A percentile compares a stretch with the other conserved stretches of the same genome.
These are phyloP conservation scores for Bursaphelenchus okinawaensis DNA, from an alignment of 2,888 invertebrate genomes.

Conservation along the genomic window DNA sequence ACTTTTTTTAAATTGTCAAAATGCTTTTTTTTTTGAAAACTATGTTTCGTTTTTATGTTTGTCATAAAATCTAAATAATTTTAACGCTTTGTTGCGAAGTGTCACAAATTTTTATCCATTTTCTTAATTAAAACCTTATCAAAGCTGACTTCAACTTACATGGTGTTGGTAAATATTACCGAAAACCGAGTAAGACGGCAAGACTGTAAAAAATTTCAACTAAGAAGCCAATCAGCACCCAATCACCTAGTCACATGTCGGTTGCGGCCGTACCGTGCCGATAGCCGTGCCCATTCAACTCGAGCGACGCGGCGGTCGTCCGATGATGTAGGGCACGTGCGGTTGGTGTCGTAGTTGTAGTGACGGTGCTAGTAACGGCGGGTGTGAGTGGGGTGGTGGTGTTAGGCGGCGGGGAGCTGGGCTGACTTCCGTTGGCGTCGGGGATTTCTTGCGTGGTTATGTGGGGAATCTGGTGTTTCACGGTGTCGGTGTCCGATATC, in stretches of 20 bases:
- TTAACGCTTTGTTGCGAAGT: neutral
- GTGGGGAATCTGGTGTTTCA: constrained; percentile 32
- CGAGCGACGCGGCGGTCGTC: neutral
- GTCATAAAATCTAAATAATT: too few species aligned
- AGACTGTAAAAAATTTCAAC: neutral
- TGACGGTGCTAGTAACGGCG: neutral
- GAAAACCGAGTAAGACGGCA: neutral
- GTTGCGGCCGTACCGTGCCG: constrained; percentile 2
- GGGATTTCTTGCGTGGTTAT: constrained; percentile 17
- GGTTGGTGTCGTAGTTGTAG: neutral
- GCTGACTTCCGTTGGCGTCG: constrained; percentile 2
- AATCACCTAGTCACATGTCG: constrained; percentile 13
- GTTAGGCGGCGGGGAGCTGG: neutral
- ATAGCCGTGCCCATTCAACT: neutral
- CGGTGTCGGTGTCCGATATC: constrained; percentile 32
- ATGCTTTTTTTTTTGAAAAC: too few species aligned
- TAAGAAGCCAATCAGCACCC: neutral
- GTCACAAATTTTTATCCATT: neutral
- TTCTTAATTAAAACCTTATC: neutral
- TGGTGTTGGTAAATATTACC: neutral
- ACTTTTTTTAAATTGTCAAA: too few species aligned
- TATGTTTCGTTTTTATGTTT: too few species aligned
- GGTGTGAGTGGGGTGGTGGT: neutral
- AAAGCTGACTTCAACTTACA: neutral
- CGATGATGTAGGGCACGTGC: constrained; percentile 8